These are phyloP conservation scores for Columba guinea DNA, from an alignment of 2,797 vertebrate genomes.

Conservation along the genomic window DNA sequence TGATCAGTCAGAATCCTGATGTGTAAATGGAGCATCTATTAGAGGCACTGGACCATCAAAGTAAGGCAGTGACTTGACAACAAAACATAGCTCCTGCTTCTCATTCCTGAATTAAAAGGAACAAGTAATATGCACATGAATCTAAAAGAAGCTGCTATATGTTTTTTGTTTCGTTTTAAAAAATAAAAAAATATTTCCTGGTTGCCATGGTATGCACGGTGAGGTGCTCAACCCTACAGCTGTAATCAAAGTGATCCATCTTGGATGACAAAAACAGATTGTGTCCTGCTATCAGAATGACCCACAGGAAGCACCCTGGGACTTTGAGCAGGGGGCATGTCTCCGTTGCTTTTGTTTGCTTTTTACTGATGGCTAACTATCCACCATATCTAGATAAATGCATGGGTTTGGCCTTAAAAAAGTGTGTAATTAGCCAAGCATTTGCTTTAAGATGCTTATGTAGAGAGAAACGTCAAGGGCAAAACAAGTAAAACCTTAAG, in stretches of 20 bases:
- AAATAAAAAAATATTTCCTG: neutral
- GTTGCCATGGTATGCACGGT: neutral
- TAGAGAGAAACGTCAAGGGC: neutral
- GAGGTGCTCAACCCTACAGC: neutral
- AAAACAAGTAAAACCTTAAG: neutral
- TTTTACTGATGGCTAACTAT: too few species aligned
- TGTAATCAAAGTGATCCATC: neutral
- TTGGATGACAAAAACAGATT: neutral
- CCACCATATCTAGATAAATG: neutral
- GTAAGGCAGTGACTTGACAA: neutral
- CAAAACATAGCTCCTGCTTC: neutral
- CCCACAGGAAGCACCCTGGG: neutral
- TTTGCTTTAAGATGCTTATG: neutral
- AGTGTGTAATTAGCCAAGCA: neutral
- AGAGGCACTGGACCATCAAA: neutral
- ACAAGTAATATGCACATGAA: rapidly evolving
- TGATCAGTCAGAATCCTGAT: neutral
- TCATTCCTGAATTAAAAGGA: neutral
- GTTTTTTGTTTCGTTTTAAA: neutral
- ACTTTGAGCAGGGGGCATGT: neutral
- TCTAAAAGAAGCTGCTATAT: neutral
- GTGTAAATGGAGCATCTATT: neutral
- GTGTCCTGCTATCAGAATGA: neutral
- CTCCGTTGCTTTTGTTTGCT: neutral
- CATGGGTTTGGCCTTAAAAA: neutral